phyloP scores from a whole-genome alignment of 2,888 invertebrate species.

The Drosophila ustulata region DNA sequence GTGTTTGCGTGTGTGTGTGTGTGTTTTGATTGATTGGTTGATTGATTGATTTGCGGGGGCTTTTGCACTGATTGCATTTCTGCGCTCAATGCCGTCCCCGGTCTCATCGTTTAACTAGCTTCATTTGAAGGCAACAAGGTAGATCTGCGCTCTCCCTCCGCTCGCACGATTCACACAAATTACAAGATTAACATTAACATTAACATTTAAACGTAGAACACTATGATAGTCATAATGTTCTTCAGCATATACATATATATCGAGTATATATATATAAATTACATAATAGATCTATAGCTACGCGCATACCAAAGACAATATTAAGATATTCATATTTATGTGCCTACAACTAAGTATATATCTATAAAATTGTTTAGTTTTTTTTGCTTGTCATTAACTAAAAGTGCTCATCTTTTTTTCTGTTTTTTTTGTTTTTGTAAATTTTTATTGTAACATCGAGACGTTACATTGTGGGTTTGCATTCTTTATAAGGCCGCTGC shows the following conservation, averaged over 20 bases:
- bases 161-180: slow-evolving; percentile 65
- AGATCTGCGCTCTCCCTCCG: slow-evolving; percentile 68
- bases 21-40: slow-evolving; percentile 21
- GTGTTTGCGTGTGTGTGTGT: slow-evolving; percentile 14
- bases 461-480: slow-evolving; percentile 27
- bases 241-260: slow-evolving; percentile 21
- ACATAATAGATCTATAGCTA: slow-evolving; percentile 68
- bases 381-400: slow-evolving; percentile 58
- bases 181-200: slow-evolving; percentile 54
- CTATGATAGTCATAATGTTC: slow-evolving; percentile 42
- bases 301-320: slow-evolving; percentile 62
- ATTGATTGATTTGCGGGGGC: slow-evolving; percentile 18
- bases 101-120: slow-evolving; percentile 77
- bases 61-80: slow-evolving; percentile 3
- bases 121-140: slow-evolving; percentile 85
- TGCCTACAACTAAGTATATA: slow-evolving; percentile 16
- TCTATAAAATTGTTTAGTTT: slow-evolving; percentile 22
- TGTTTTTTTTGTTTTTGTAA: slow-evolving; percentile 23
- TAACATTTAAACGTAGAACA: slow-evolving; percentile 58
- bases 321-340: slow-evolving; percentile 30
- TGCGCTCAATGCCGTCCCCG: background rate
- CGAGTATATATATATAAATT: slow-evolving; percentile 59
- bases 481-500: slow-evolving; percentile 72
- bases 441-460: slow-evolving; percentile 16
- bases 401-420: slow-evolving; percentile 44